Conservation (phyloP, 2,888 invertebrate genomes). For the Ramazzottius varieornatus region DNA sequence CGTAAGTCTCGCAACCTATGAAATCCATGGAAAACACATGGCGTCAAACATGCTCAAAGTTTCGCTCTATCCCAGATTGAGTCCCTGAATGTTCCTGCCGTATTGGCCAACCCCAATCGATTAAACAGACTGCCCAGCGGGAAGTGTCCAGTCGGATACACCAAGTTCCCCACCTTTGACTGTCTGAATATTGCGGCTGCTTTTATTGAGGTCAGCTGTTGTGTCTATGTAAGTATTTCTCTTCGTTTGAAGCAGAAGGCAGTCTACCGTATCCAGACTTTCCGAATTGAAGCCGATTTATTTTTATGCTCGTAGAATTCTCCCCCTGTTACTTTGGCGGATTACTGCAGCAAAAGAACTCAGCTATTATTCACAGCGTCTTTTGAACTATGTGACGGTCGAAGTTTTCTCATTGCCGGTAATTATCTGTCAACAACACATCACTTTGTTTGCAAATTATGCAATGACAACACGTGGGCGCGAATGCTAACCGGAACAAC, state of each 20-base stretch:
- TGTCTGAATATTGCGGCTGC: conserved; percentile 1
- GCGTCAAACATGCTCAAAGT: too few species aligned
- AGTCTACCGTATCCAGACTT: too few species aligned
- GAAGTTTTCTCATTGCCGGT: neutral
- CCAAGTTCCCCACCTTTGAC: neutral
- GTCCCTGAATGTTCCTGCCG: neutral
- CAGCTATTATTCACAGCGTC: neutral
- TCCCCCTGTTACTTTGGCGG: neutral
- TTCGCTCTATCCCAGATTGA: too few species aligned
- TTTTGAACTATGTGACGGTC: neutral
- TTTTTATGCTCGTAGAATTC: too few species aligned
- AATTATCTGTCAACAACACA: neutral
- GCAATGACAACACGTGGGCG: too few species aligned
- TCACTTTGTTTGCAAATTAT: too few species aligned
- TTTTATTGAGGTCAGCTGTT: neutral
- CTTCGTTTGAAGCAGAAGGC: too few species aligned
- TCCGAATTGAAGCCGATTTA: too few species aligned
- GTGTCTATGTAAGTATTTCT: neutral
- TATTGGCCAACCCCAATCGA: neutral
- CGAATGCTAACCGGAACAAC: too few species aligned
- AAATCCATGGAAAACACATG: too few species aligned
- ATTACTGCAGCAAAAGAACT: neutral
- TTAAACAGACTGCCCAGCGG: neutral
- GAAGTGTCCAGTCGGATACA: neutral
- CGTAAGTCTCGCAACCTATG: too few species aligned